Evolutionary conservation across 2,113 vertebrate species (phyloP).

Genomic region (Podocnemis expansa): DNA sequence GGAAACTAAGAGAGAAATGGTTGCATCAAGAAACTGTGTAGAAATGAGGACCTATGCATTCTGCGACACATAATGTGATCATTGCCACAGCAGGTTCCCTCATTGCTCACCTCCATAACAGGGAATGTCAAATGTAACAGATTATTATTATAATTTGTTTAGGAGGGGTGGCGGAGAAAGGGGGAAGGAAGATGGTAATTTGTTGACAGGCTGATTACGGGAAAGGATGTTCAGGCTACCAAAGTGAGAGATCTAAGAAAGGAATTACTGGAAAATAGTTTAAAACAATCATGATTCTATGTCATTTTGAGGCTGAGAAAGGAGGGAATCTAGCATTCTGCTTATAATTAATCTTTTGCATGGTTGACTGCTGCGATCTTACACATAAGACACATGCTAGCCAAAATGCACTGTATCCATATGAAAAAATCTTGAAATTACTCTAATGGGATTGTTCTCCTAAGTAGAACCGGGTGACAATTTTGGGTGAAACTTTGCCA

Average conservation of each 20-base stretch:
- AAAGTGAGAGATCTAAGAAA: background rate
- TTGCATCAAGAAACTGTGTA: background rate
- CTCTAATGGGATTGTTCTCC: background rate
- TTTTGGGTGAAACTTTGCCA: background rate
- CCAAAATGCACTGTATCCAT: background rate
- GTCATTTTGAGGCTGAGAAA: background rate
- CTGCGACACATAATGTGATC: background rate
- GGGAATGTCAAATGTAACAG: background rate
- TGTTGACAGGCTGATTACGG: background rate
- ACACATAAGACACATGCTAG: background rate
- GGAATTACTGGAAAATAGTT: background rate
- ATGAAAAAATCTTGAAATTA: fast-evolving
- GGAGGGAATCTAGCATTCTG: background rate
- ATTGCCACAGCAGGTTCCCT: background rate
- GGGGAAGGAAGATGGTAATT: background rate
- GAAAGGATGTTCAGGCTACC: background rate
- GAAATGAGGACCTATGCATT: background rate
- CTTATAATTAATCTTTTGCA: background rate
- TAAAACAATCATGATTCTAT: background rate
- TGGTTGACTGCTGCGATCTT: background rate
- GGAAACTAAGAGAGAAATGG: background rate
- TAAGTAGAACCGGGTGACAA: background rate
- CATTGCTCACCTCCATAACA: background rate
- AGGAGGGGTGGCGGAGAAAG: background rate
- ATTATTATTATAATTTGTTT: background rate